Base-by-base conservation (phyloP, 2,797 vertebrate genomes). In the Dromococcyx pavoninus region DNA sequence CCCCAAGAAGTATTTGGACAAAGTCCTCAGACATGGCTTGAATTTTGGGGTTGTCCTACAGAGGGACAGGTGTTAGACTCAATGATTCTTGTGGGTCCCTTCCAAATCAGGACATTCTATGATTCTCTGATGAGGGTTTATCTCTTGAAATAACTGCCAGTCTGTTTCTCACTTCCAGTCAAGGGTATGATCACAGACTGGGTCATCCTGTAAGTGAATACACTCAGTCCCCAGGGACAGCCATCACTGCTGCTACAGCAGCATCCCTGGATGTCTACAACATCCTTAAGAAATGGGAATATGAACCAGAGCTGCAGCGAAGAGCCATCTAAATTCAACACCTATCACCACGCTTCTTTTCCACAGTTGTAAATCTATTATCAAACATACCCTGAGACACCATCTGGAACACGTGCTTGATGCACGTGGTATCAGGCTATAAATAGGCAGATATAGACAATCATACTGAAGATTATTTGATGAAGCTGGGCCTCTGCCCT, bases 361-460 rank as follows among this genome's bases (percentile, higher is more conserved):
- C 70, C 70, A 71, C 70, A 88, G 76, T 23, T 94, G 91, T 94
- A 94, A 94, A 94, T 93, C 66, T 72, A 62, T 94, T 86, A 90
- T 56, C 94, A 90, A 70, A 93, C 9, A 75, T 19, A 28, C n/a
- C 30, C 62, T 48, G 79, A 93, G 79, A 72, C 91, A 90, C 93
- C 69, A 74, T 64, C 76, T 27, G 62, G 83, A 92, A 74, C 90
- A 90, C 18, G 30, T 77, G 91, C 16, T 86, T 88, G 88, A 71
- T 21, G 30, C 83, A 72, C 90, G 43, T 5, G 27, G 70, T 15
- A 54, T 53, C 80, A 39, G 77, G 77, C 92, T 95, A 89, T 94
- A 92, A 95, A 93, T 61, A 91, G 87, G 60, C 91, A 92, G 67
- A 85, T 82, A 82, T 0, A 82, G 84, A 43, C 75, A 85, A 79